Conservation (phyloP, 2,113 vertebrate species). For the Macrotus californicus region DNA sequence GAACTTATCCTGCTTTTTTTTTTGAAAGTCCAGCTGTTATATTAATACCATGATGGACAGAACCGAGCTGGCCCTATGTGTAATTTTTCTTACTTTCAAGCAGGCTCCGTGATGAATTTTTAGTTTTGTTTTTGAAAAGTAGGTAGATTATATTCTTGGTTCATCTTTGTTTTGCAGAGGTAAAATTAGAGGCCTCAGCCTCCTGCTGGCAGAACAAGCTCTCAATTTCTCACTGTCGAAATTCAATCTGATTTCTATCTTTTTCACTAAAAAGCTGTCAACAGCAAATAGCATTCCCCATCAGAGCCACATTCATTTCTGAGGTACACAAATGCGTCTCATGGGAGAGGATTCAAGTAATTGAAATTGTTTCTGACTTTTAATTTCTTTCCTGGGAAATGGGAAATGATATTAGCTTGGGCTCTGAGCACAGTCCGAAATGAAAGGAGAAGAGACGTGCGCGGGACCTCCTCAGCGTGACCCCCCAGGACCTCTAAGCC, state of each 20-base stretch:
- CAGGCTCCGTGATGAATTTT: conserved; percentile 57
- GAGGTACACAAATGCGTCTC: conserved; percentile 68
- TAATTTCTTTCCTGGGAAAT: conserved; percentile 75
- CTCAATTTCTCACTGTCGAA: conserved; percentile 84
- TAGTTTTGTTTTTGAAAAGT: conserved; percentile 71
- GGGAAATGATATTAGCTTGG: conserved; percentile 67
- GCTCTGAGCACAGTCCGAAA: conserved; percentile 41
- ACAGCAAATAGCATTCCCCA: conserved; percentile 83
- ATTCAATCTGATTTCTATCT: conserved; percentile 88
- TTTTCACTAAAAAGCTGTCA: conserved; percentile 86
- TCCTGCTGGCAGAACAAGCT: conserved; percentile 83
- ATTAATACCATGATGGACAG: conserved; percentile 57
- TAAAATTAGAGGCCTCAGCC: conserved; percentile 83
- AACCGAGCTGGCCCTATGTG: conserved; percentile 36
- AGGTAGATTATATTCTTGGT: conserved; percentile 78
- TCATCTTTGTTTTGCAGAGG: conserved; percentile 79
- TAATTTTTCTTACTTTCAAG: conserved; percentile 73
- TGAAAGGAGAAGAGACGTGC: conserved; percentile 41
- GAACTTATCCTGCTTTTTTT: conserved; percentile 67
- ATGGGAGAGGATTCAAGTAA: conserved; percentile 69
- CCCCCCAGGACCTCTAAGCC: conserved; percentile 27
- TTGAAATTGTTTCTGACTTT: conserved; percentile 74
- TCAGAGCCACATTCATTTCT: conserved; percentile 77
- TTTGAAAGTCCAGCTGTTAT: conserved; percentile 50
- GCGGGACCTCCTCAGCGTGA: background rate